phyloP scores from a whole-genome alignment of 2,888 invertebrate genomes.

The Perithous albicinctus region DNA sequence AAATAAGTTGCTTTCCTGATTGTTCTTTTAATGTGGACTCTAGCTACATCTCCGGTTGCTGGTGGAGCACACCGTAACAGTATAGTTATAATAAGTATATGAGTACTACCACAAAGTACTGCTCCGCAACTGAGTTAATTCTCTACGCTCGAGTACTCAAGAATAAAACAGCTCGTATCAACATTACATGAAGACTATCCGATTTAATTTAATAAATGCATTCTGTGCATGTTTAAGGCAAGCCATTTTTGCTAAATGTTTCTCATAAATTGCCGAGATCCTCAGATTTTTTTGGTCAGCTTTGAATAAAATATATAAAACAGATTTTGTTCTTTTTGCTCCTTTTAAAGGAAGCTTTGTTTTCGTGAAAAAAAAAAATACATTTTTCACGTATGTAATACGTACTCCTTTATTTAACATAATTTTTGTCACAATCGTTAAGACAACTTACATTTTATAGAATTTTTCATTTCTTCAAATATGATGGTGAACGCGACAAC shows the following conservation, averaged over 20 bases:
- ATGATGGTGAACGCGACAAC: too few relatives aligned
- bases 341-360: too few relatives aligned
- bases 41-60: constrained; percentile 22
- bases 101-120: not conserved
- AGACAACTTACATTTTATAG: too few relatives aligned
- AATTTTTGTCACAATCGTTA: too few relatives aligned
- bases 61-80: not conserved
- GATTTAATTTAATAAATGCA: constrained; percentile 34
- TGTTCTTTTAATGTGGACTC: constrained; percentile 42
- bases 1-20: constrained; percentile 42
- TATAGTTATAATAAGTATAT: not conserved
- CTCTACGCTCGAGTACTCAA: constrained; percentile 33
- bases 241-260: not conserved
- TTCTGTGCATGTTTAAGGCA: constrained; percentile 13
- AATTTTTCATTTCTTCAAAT: too few relatives aligned
- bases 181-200: not conserved
- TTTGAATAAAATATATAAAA: too few relatives aligned
- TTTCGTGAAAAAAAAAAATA: too few relatives aligned
- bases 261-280: too few relatives aligned
- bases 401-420: too few relatives aligned
- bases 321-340: too few relatives aligned
- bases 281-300: too few relatives aligned
- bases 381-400: too few relatives aligned
- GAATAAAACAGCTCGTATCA: constrained; percentile 16
- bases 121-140: constrained; percentile 20